Percentiles rank a stretch among this genome's conserved stretches.
Evolutionary conservation across 1,140 invertebrate genomes (phyloP).

Genomic region (Orius insidiosus): DNA sequence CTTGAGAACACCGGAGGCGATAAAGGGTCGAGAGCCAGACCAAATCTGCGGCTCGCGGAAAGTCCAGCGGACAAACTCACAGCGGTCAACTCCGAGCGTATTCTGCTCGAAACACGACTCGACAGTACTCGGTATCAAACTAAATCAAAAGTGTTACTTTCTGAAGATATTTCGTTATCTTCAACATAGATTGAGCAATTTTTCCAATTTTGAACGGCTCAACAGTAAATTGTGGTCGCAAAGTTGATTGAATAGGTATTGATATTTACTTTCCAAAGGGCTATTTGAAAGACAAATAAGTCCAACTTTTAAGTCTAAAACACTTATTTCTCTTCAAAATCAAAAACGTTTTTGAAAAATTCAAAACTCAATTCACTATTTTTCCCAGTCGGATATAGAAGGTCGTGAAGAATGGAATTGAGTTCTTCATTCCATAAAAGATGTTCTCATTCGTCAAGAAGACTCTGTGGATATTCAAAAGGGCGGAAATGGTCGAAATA

Average conservation of each 20-base stretch:
- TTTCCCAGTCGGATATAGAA: too few relatives aligned
- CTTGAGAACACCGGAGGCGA: constrained; percentile 34
- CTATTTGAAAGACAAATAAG: constrained; percentile 40
- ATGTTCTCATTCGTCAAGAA: too few relatives aligned
- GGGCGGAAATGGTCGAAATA: neutral
- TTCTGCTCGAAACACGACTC: constrained; percentile 35
- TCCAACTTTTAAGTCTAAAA: constrained; percentile 38
- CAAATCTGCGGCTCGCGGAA: constrained; percentile 37
- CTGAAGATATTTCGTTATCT: constrained; percentile 37
- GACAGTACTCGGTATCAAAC: constrained; percentile 34
- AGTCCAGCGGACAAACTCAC: constrained; percentile 36
- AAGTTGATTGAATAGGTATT: constrained; percentile 40
- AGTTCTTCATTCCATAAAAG: too few relatives aligned
- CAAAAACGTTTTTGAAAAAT: too few relatives aligned
- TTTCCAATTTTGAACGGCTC: constrained; percentile 33
- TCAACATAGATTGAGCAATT: constrained; percentile 33
- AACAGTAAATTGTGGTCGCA: constrained; percentile 48
- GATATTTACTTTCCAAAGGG: constrained; percentile 41
- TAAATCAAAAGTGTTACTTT: constrained; percentile 33
- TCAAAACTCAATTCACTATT: too few relatives aligned
- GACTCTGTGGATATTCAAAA: neutral
- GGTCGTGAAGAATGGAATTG: too few relatives aligned
- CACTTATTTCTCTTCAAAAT: constrained; percentile 27
- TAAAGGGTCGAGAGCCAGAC: constrained; percentile 42
- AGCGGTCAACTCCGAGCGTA: constrained; percentile 32